These are phyloP conservation scores for Thecophora atra DNA, from an alignment of 2,888 invertebrate species.

Conservation along the genomic window DNA sequence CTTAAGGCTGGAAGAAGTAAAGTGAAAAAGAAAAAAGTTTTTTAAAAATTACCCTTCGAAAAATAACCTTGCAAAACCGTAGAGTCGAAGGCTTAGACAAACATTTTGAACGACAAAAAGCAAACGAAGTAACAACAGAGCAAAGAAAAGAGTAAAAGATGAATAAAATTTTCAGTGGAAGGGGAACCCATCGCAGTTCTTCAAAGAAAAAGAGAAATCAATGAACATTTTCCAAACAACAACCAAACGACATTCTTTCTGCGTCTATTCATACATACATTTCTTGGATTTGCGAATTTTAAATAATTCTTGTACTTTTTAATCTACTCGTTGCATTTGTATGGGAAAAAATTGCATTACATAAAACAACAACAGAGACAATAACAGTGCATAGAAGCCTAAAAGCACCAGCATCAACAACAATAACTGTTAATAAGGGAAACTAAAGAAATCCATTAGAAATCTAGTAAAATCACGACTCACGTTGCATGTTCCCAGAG, in stretches of 20 bases:
- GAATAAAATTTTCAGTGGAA: too few relatives aligned
- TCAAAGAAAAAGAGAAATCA: constrained; percentile 7
- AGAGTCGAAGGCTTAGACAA: too few relatives aligned
- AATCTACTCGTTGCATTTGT: not conserved
- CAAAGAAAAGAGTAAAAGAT: not conserved
- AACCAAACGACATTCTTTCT: not conserved
- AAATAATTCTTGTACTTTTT: not conserved
- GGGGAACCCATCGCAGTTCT: too few relatives aligned
- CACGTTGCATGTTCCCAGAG: not conserved
- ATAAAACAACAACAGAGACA: too few relatives aligned
- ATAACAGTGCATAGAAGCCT: too few relatives aligned
- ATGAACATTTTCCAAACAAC: too few relatives aligned
- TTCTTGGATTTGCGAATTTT: constrained; percentile 12
- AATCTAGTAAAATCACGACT: too few relatives aligned
- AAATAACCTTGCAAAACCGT: constrained; percentile 40
- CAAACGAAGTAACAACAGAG: constrained; percentile 48
- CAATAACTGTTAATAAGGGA: not conserved
- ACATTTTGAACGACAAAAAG: constrained; percentile 41
- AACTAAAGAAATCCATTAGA: not conserved
- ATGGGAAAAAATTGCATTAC: not conserved
- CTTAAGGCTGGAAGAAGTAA: not conserved
- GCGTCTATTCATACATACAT: not conserved
- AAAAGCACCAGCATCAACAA: not conserved
- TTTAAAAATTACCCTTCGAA: constrained; percentile 35
- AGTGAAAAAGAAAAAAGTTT: not conserved